Evolutionary conservation across 2,797 vertebrate species (phyloP).

Genomic region (Sebastes vulpes): DNA sequence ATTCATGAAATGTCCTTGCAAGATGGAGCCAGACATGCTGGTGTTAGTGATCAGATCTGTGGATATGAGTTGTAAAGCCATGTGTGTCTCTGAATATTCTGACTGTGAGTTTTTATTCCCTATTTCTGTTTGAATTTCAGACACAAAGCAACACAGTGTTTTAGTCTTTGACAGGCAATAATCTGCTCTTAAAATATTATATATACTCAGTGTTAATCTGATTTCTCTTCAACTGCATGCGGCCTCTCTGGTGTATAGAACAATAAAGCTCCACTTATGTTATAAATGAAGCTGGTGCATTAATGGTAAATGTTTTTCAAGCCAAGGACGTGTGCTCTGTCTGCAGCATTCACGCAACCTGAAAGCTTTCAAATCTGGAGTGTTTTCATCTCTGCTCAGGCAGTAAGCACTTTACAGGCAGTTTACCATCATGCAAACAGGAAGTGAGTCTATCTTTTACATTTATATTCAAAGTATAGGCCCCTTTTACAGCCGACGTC

Average conservation of each 20-base stretch:
- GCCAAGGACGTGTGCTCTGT: neutral
- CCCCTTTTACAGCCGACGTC: neutral
- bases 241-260: neutral
- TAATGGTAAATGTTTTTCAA: slow-evolving; percentile 25
- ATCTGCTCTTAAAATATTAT: slow-evolving; percentile 24
- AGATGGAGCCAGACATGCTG: neutral
- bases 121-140: slow-evolving; percentile 7
- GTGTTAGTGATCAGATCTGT: slow-evolving; percentile 21
- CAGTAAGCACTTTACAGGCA: neutral
- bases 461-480: neutral
- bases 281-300: slow-evolving; percentile 8
- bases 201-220: slow-evolving; percentile 19
- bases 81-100: neutral
- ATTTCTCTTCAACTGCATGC: neutral
- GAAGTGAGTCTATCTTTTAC: slow-evolving; percentile 8
- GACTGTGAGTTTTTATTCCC: neutral
- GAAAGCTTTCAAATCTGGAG: slow-evolving; percentile 19
- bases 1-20: slow-evolving; percentile 10
- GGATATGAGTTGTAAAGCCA: slow-evolving; percentile 11
- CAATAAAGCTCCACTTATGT: slow-evolving; percentile 13
- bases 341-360: neutral
- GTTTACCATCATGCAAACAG: slow-evolving; percentile 6
- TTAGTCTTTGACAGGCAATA: slow-evolving; percentile 3
- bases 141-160: neutral
- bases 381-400: slow-evolving; percentile 1